These are phyloP conservation scores for Acleris holmiana DNA, from an alignment of 2,888 invertebrate species.

Conservation along the genomic window DNA sequence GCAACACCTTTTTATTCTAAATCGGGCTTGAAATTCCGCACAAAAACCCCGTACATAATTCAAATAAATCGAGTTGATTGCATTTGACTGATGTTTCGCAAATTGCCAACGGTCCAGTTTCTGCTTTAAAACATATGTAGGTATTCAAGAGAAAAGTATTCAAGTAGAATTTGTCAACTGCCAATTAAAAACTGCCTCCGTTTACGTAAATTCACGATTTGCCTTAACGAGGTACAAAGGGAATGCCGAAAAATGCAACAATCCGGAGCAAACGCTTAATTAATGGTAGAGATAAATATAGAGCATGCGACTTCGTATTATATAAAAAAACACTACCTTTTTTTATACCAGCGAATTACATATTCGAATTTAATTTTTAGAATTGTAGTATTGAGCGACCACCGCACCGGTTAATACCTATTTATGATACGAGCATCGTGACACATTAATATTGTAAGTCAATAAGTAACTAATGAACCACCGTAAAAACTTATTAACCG, in stretches of 20 bases:
- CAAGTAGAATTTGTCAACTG: conserved; percentile 21
- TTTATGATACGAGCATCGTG: background rate
- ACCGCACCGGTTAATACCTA: background rate
- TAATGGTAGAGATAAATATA: conserved; percentile 8
- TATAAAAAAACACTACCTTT: background rate
- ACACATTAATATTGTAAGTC: background rate
- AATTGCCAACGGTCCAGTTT: conserved; percentile 10
- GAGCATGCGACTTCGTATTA: background rate
- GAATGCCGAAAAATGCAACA: conserved; percentile 25
- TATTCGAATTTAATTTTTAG: too few species aligned
- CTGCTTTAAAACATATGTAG: conserved; percentile 19
- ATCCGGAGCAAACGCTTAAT: conserved; percentile 9
- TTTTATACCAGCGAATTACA: too few species aligned
- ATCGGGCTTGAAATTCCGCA: background rate
- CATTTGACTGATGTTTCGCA: conserved; percentile 6
- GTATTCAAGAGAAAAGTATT: conserved; percentile 24
- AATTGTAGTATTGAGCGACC: too few species aligned
- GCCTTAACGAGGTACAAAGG: conserved; percentile 13
- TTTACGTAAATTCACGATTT: conserved; percentile 25
- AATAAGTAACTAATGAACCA: conserved; percentile 8
- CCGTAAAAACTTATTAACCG: background rate
- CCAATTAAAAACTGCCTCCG: conserved; percentile 9
- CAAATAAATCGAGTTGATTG: conserved; percentile 7
- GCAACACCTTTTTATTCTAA: too few species aligned
- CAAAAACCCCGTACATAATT: conserved; percentile 4